Percentiles rank a stretch among this genome's conserved stretches.
Conservation (phyloP, 2,113 vertebrate species). For the Cyrtonyx montezumae region DNA sequence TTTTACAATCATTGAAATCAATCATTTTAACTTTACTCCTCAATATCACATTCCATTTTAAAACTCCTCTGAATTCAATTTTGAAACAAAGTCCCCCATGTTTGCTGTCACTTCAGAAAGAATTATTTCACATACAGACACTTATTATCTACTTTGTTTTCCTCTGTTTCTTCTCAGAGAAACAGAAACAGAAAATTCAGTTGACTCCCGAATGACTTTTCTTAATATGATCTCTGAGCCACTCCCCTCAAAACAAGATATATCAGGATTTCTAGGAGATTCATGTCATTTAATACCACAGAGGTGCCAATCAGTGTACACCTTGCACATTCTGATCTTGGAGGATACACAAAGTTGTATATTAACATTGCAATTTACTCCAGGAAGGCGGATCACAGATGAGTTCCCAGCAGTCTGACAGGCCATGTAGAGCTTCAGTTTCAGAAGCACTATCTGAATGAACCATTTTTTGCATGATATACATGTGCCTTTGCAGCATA, state of each 20-base stretch:
- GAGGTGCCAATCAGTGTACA: not conserved
- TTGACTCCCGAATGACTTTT: not conserved
- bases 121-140: not conserved
- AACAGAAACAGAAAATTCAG: not conserved
- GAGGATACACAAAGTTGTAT: not conserved
- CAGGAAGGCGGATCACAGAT: not conserved
- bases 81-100: not conserved
- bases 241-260: not conserved
- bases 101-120: not conserved
- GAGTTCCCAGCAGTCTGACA: not conserved
- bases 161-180: not conserved
- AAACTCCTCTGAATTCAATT: not conserved
- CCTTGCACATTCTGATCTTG: not conserved
- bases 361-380: not conserved
- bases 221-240: not conserved
- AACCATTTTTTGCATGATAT: not conserved
- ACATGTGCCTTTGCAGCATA: not conserved
- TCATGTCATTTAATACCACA: not conserved
- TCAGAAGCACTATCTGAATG: not conserved
- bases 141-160: not conserved
- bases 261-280: not conserved
- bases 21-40: not conserved
- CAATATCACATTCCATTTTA: not conserved
- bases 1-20: not conserved
- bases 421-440: accelerated